phyloP scores from a whole-genome alignment of 2,113 vertebrate species.

The Nansenia antarctica region DNA sequence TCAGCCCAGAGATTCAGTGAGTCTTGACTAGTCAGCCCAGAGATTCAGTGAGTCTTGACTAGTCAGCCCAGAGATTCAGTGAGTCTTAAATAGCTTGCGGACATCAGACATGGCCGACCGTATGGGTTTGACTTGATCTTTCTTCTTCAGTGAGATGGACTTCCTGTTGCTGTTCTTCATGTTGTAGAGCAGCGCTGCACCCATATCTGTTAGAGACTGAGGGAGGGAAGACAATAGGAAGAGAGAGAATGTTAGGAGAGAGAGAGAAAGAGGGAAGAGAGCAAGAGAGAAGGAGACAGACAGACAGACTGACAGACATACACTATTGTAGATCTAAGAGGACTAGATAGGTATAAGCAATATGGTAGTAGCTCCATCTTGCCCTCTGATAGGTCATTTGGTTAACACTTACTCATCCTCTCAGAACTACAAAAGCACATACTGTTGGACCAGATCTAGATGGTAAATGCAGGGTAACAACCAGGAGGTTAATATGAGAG shows the following conservation, averaged over 20 bases:
- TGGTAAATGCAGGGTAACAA: background rate
- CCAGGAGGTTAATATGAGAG: too few species aligned
- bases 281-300: background rate
- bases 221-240: conserved; percentile 3
- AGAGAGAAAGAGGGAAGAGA: background rate
- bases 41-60: background rate
- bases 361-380: too few species aligned
- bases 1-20: too few species aligned
- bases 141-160: conserved; percentile 51
- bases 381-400: too few species aligned
- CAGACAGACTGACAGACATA: too few species aligned
- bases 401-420: too few species aligned
- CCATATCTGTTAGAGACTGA: conserved; percentile 67
- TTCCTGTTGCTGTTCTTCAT: conserved; percentile 71
- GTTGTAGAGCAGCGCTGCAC: conserved; percentile 65
- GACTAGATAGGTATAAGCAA: too few species aligned
- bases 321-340: too few species aligned
- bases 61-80: background rate
- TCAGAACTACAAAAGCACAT: too few species aligned
- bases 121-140: conserved; percentile 30
- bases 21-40: too few species aligned
- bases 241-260: background rate
- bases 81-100: background rate
- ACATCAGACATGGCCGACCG: background rate
- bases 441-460: background rate